These are phyloP conservation scores for Cirrhinus molitorella DNA, from an alignment of 2,797 vertebrate genomes.

Conservation along the genomic window DNA sequence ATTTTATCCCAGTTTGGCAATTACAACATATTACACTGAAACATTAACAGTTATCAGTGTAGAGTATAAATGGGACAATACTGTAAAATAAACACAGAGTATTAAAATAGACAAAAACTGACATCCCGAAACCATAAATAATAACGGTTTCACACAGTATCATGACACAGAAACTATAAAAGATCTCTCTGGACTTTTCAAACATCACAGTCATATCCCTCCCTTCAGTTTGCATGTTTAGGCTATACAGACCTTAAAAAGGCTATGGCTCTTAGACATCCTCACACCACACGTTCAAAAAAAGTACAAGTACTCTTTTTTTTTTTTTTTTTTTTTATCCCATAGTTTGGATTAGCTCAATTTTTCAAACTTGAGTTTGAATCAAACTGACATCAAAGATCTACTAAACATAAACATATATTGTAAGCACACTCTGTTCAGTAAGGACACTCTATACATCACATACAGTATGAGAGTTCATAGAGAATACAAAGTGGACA, in stretches of 20 bases:
- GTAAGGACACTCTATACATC: background rate
- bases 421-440: background rate
- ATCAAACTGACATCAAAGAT: conserved; percentile 22
- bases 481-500: conserved; percentile 25
- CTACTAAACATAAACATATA: conserved; percentile 33
- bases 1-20: conserved; percentile 48
- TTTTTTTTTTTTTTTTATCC: background rate
- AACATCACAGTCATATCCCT: conserved; percentile 44
- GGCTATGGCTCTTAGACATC: conserved; percentile 52
- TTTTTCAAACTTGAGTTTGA: conserved; percentile 9
- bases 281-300: conserved; percentile 7
- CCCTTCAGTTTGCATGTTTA: conserved; percentile 53
- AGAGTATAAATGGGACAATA: conserved; percentile 38
- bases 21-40: conserved; percentile 45
- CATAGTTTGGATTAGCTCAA: conserved; percentile 30
- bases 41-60: conserved; percentile 34
- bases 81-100: conserved; percentile 35
- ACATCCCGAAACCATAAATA: conserved; percentile 40
- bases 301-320: background rate
- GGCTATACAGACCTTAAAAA: conserved; percentile 44
- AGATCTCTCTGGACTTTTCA: conserved; percentile 2
- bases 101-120: conserved; percentile 17
- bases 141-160: conserved; percentile 40
- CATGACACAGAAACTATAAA: conserved; percentile 20
- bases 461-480: conserved; percentile 21